phyloP scores from a whole-genome alignment of 2,888 invertebrate species.

The Drosophila austrosaltans region DNA sequence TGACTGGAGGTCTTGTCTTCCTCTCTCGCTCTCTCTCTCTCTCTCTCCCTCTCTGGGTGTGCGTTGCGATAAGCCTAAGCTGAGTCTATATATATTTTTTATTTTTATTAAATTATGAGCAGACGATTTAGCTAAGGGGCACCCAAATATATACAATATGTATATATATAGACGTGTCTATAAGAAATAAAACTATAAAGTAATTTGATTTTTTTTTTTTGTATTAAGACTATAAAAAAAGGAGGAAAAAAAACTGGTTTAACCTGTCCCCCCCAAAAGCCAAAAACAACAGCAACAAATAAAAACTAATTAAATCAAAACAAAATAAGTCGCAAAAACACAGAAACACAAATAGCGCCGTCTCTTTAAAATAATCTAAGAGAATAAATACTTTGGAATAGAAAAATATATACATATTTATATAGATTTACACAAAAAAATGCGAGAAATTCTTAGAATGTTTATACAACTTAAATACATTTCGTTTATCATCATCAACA shows the following conservation, averaged over 20 bases:
- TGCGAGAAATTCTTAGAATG: conserved; percentile 56
- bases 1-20: conserved; percentile 17
- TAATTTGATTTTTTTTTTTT: conserved; percentile 37
- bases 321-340: conserved; percentile 64
- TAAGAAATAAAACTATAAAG: conserved; percentile 50
- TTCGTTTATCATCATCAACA: conserved; percentile 42
- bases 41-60: background rate
- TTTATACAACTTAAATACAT: background rate
- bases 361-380: background rate
- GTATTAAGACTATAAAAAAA: background rate
- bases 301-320: conserved; percentile 74
- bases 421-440: conserved; percentile 46
- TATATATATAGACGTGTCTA: background rate
- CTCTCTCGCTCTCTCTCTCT: background rate
- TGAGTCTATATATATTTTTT: conserved; percentile 33
- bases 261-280: conserved; percentile 52
- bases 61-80: conserved; percentile 60
- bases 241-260: conserved; percentile 51
- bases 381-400: conserved; percentile 12
- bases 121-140: conserved; percentile 52
- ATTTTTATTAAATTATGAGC: conserved; percentile 52
- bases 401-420: conserved; percentile 44
- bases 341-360: background rate
- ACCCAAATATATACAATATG: conserved; percentile 11
- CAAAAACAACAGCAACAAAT: conserved; percentile 55